Evolutionary conservation across 2,888 invertebrate genomes (phyloP).

Genomic region (Dyspetes luteomarginatus): DNA sequence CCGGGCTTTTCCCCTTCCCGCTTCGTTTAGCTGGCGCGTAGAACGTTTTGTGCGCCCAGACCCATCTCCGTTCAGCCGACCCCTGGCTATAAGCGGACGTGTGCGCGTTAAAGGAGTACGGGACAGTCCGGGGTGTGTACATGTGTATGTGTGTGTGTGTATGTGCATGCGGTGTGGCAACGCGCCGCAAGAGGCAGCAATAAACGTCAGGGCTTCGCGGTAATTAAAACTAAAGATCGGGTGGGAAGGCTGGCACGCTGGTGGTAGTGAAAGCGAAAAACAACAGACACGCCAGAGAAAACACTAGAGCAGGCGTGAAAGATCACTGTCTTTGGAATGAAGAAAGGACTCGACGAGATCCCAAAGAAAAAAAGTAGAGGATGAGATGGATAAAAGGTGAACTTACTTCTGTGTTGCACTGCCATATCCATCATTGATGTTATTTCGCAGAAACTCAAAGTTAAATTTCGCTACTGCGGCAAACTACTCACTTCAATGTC

Average conservation of each 20-base stretch:
- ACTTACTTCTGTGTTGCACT: slow-evolving; percentile 7
- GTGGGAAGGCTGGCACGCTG: slow-evolving; percentile 48
- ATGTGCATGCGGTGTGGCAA: no score
- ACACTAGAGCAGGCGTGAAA: slow-evolving; percentile 25
- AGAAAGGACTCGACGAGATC: slow-evolving; percentile 18
- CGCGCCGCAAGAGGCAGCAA: slow-evolving; percentile 80
- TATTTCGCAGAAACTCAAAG: slow-evolving; percentile 54
- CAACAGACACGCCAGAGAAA: slow-evolving; percentile 73
- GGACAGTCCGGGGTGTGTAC: no score
- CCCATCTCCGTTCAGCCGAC: slow-evolving; percentile 43
- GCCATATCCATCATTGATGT: slow-evolving; percentile 8
- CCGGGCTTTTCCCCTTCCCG: slow-evolving; percentile 69
- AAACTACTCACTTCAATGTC: slow-evolving; percentile 61
- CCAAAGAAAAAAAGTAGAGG: slow-evolving; percentile 2
- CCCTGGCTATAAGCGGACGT: slow-evolving; percentile 23
- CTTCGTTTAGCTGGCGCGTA: slow-evolving; percentile 59
- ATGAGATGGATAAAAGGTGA: slow-evolving; percentile 31
- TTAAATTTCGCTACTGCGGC: slow-evolving; percentile 57
- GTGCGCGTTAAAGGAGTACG: slow-evolving; percentile 31
- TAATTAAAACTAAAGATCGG: slow-evolving; percentile 83
- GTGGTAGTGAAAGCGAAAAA: slow-evolving; percentile 76
- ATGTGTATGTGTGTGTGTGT: no score
- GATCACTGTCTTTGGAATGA: slow-evolving; percentile 22
- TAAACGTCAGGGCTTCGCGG: slow-evolving; percentile 81
- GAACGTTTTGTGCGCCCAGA: slow-evolving; percentile 47